phyloP scores from a whole-genome alignment of 92 coral and sea anemone genomes.

The Epizoanthus fatuus region DNA sequence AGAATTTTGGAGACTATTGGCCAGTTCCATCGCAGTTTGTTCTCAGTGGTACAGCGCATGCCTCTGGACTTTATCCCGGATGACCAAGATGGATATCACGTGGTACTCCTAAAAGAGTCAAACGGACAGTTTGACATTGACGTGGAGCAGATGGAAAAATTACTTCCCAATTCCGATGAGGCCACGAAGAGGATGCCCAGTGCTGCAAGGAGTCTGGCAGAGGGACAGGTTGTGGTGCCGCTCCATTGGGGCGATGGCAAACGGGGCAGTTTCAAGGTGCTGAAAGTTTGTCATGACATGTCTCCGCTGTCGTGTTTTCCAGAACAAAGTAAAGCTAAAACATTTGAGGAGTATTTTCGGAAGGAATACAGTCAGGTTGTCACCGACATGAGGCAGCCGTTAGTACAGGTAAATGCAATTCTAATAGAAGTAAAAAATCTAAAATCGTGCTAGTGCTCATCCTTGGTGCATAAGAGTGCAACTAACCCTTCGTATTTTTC shows the following conservation, averaged over 20 bases:
- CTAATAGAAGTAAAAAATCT: no score
- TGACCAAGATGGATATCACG: constrained; percentile 73
- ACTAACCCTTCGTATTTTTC: no score
- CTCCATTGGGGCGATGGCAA: constrained; percentile 17
- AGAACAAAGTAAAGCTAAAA: constrained; percentile 73
- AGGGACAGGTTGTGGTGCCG: constrained; percentile 13
- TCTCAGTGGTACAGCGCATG: constrained; percentile 68
- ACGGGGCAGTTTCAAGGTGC: constrained; percentile 62
- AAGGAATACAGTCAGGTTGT: constrained; percentile 40
- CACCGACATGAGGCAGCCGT: constrained; percentile 66
- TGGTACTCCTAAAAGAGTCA: constrained; percentile 62
- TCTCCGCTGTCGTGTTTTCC: constrained; percentile 83
- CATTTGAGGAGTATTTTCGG: constrained; percentile 79
- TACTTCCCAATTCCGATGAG: not conserved
- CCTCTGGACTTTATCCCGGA: constrained; percentile 58
- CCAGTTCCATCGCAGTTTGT: constrained; percentile 72
- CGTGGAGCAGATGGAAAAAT: constrained; percentile 13
- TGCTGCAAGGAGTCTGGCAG: not conserved
- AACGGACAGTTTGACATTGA: not conserved
- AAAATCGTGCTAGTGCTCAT: no score
- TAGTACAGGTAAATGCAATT: constrained; percentile 35
- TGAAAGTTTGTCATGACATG: constrained; percentile 50
- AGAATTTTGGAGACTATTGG: not conserved
- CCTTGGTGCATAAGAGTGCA: no score
- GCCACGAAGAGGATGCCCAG: not conserved